Base-by-base conservation (phyloP, 2,888 invertebrate species). In the Clusia tigrina region DNA sequence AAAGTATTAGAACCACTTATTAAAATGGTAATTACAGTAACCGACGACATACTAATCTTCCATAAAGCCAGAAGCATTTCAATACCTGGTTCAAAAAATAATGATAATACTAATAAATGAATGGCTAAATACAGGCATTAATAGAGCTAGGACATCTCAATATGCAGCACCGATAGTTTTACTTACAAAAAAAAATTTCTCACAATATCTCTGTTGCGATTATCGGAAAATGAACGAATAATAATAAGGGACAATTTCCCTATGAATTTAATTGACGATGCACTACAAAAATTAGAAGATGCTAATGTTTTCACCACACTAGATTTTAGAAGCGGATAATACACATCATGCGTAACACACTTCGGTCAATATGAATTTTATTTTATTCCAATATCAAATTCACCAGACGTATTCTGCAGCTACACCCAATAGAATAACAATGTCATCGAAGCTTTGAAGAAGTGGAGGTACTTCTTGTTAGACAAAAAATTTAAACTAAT, bases 401-500 rank as follows among this genome's bases (percentile, higher is more conserved):
- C 62, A 17, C 62, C 62, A 3, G 62, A 57, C 2, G 62, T 54
- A 2, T 62, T 66, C 23, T 53, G 24, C 2, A 53, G 62, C 23
- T 53, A 2, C 58, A 62, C 17, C 62, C 57, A 9, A 15, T 62
- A 10, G 53, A 62, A 52, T 37, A 62, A 26, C 26, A 53, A 32
- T 62, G 63, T 70, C 1, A 20, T 71, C 2, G 65, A 67, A 20
- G 66, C 70, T 1, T 20, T 71, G 6, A 67, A 66, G 24, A 72
- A 68, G 42, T 73, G 69, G 57, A 48, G 70, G 1, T 55, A 66
- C n/a, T 72, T 70, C 70, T 66, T 67, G 0, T 20, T 73, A 0
- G 65, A 62, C 6, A 22, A 32, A 20, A 26, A 23, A 25, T 74
- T 78, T 54, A 78, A 72, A 60, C 73, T 79, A 22, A 62, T 77